Evolutionary conservation across 1,140 invertebrate species (phyloP).

Genomic region (Diorhabda sublineata): DNA sequence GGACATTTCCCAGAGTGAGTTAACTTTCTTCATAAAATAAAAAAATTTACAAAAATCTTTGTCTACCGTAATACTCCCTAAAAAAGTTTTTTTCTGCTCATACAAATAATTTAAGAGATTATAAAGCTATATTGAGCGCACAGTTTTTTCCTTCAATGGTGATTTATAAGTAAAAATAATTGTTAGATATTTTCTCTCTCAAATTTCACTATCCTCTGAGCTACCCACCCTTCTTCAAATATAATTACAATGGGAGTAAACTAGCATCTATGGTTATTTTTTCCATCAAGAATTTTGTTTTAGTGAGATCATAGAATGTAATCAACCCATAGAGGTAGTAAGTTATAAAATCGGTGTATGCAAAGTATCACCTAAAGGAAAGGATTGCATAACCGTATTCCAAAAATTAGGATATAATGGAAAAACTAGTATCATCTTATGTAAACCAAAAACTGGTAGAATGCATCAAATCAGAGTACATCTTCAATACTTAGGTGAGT

Average conservation of each 20-base stretch:
- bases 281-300: slow-evolving; percentile 35
- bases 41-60: too few relatives aligned
- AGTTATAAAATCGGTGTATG: slow-evolving; percentile 95
- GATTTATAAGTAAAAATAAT: too few relatives aligned
- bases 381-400: slow-evolving; percentile 87
- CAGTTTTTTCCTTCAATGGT: too few relatives aligned
- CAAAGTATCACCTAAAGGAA: slow-evolving; percentile 84
- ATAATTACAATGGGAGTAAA: neutral
- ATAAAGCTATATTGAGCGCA: too few relatives aligned
- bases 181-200: too few relatives aligned
- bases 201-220: too few relatives aligned
- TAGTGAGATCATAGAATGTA: slow-evolving; percentile 78
- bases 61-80: too few relatives aligned
- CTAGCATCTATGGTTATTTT: neutral
- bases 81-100: too few relatives aligned
- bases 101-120: too few relatives aligned
- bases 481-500: slow-evolving; percentile 87
- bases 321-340: slow-evolving; percentile 88
- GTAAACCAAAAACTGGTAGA: slow-evolving; percentile 88
- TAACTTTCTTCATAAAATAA: too few relatives aligned
- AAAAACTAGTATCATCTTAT: slow-evolving; percentile 87
- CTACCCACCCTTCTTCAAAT: too few relatives aligned
- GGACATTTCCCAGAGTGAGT: slow-evolving; percentile 95
- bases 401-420: slow-evolving; percentile 81
- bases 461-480: slow-evolving; percentile 99